Evolutionary conservation across 2,797 vertebrate species (phyloP).

Genomic region (Pagetopsis macropterus): DNA sequence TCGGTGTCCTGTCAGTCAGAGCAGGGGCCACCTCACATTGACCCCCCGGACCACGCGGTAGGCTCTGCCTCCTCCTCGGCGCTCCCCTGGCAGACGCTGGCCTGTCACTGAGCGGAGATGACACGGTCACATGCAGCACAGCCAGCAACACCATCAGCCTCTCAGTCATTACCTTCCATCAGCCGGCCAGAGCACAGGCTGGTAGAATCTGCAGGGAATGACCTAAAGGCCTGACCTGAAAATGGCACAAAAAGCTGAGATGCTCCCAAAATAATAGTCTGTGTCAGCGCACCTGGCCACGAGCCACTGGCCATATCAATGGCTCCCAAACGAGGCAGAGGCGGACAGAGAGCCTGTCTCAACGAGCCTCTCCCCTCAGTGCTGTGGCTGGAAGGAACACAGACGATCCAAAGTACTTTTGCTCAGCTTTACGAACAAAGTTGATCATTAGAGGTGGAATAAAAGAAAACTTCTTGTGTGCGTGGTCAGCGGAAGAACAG

Average conservation of each 20-base stretch:
- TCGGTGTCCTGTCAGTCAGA: constrained; percentile 80
- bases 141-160: constrained; percentile 69
- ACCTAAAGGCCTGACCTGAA: constrained; percentile 83
- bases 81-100: constrained; percentile 60
- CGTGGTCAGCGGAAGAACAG: constrained; percentile 27
- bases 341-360: constrained; percentile 38
- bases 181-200: constrained; percentile 74
- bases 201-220: constrained; percentile 78
- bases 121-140: constrained; percentile 72
- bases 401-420: constrained; percentile 50
- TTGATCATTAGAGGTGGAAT: constrained; percentile 43
- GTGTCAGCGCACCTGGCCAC: constrained; percentile 77
- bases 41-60: constrained; percentile 76
- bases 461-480: constrained; percentile 51
- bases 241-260: constrained; percentile 79
- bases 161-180: constrained; percentile 83
- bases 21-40: constrained; percentile 67
- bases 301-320: constrained; percentile 71
- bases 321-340: constrained; percentile 62
- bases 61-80: constrained; percentile 54
- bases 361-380: constrained; percentile 38
- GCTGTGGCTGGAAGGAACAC: constrained; percentile 27
- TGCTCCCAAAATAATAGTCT: constrained; percentile 77
- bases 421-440: constrained; percentile 47
- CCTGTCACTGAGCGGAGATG: constrained; percentile 75